Evolutionary conservation across 2,113 vertebrate genomes (phyloP), one percentile per base, ranked within the genome.

Genomic region (Sigmodon hispidus): DNA sequence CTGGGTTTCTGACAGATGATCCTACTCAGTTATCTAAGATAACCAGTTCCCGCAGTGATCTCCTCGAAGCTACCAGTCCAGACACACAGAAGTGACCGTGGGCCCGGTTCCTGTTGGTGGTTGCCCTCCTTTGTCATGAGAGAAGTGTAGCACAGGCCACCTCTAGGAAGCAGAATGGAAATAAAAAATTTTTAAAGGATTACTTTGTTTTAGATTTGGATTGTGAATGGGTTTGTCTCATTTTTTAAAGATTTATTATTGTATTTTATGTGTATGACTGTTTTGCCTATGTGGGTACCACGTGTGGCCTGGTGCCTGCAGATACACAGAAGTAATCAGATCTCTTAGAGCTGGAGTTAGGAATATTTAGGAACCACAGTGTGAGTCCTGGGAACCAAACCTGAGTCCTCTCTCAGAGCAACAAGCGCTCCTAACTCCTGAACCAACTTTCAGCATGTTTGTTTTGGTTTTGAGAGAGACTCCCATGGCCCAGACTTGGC

Each of bases 21-120:
- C 84, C 40, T 88, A 50, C 89, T 57, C 50, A 26, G 21, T 81
- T 65, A 24, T 93, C 69, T 91, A 59, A 96, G 77, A 73, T 90
- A 87, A 69, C 24, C 89, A 50, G 29, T 36, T 77, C 52, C 40
- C 61, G 57, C 9, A 0, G 57, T 85, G 59, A 77, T 55, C 55
- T 95, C 77, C 81, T 55, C 52, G 45, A 52, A 81, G n/a, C 84
- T 89, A 26, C 61, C 19, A 52, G 76, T 31, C n/a, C 83, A 91
- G 36, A 31, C 59, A n/a, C 65, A 40, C 40, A 65, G 36, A 77
- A 29, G 24, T 36, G 52, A 67, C 31, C 7, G 24, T 79, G 65
- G 75, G 55, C 69, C n/a, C 77, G n/a, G 21, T 21, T 72, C 76
- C 57, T 61, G 26, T 19, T 10, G 57, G 29, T 0, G 0, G 13